phyloP scores from a whole-genome alignment of 2,797 vertebrate species.

The Adrianichthys oophorus region DNA sequence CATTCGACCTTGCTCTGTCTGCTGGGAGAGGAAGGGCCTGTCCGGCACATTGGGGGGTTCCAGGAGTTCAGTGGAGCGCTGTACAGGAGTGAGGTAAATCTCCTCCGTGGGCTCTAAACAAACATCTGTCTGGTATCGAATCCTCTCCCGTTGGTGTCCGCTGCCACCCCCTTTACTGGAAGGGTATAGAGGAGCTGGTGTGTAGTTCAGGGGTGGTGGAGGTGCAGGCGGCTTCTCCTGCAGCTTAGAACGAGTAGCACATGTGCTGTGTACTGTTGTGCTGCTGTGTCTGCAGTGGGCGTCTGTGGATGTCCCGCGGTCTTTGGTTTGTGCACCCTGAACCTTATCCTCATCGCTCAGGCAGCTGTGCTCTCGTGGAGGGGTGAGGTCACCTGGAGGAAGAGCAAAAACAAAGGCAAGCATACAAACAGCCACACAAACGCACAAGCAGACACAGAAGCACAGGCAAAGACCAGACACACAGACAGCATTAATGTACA shows the following conservation, averaged over 20 bases:
- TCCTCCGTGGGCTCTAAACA: conserved; percentile 93
- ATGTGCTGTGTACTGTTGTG: conserved; percentile 70
- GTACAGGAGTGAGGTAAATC: conserved; percentile 93
- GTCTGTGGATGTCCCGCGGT: conserved; percentile 93
- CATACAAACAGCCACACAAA: conserved; percentile 15
- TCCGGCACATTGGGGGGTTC: conserved; percentile 69
- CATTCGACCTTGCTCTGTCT: conserved; percentile 90
- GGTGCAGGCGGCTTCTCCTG: conserved; percentile 68
- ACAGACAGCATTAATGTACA: conserved; percentile 18
- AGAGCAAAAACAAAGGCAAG: conserved; percentile 10
- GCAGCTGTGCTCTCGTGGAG: conserved; percentile 91
- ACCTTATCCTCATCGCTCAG: conserved; percentile 93
- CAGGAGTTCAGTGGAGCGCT: conserved; percentile 81
- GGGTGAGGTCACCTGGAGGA: conserved; percentile 85
- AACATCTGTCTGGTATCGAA: conserved; percentile 89
- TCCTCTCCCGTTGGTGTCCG: conserved; percentile 83
- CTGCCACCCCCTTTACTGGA: conserved; percentile 57
- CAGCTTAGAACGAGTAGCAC: conserved; percentile 62
- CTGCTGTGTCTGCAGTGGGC: conserved; percentile 83
- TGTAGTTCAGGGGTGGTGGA: conserved; percentile 70
- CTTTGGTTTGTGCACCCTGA: conserved; percentile 89
- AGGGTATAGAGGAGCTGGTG: conserved; percentile 66
- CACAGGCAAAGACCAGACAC: conserved; percentile 23
- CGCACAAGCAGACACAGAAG: conserved; percentile 19
- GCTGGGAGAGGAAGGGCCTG: conserved; percentile 83